Evolutionary conservation across 2,113 vertebrate genomes (phyloP).

Genomic region (Odontophorus gujanensis): DNA sequence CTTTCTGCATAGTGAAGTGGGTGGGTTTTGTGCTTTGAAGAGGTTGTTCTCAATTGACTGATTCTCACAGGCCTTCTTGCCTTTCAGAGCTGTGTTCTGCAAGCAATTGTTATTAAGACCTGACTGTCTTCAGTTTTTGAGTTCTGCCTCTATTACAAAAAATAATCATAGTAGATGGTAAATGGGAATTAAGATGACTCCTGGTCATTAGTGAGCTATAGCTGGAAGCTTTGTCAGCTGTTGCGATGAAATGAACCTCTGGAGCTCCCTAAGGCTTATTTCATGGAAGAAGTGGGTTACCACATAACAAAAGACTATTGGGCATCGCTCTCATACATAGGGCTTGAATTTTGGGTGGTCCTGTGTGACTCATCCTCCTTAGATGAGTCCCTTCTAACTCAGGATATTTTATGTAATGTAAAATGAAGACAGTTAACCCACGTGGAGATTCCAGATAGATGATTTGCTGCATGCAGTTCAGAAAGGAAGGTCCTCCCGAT

Average conservation of each 20-base stretch:
- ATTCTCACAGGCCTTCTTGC: not conserved
- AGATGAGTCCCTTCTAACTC: not conserved
- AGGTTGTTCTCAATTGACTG: not conserved
- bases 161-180: rapidly evolving
- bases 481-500: not conserved
- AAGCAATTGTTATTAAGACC: not conserved
- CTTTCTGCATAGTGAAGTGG: not conserved
- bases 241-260: not conserved
- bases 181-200: not conserved
- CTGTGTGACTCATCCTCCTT: not conserved
- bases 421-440: not conserved
- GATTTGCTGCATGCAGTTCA: not conserved
- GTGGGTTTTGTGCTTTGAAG: not conserved
- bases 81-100: not conserved
- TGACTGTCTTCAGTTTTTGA: not conserved
- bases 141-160: not conserved
- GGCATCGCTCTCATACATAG: not conserved
- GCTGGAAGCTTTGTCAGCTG: not conserved
- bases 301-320: not conserved
- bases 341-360: not conserved
- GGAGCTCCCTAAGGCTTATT: not conserved
- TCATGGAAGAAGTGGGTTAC: not conserved
- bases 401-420: not conserved
- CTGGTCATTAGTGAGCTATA: not conserved
- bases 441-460: rapidly evolving